phyloP scores from a whole-genome alignment of 2,113 vertebrate genomes.

The Potamarius usumacintae region DNA sequence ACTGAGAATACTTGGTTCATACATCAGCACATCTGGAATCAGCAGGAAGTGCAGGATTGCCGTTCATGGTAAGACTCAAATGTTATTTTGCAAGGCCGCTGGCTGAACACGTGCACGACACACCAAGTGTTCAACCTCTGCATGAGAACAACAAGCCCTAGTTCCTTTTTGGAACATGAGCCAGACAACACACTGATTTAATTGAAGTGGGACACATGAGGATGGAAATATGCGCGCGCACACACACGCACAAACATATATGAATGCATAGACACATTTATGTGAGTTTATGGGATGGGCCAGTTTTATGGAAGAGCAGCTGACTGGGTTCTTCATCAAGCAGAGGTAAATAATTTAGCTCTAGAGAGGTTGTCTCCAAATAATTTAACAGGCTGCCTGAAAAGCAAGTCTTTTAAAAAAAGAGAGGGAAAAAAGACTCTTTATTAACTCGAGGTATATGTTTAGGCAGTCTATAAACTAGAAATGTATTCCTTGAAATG shows the following conservation, averaged over 20 bases:
- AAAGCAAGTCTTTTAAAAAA: slow-evolving; percentile 43
- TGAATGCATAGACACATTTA: not conserved
- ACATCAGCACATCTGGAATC: slow-evolving; percentile 8
- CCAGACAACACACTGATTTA: slow-evolving; percentile 63
- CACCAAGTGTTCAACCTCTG: slow-evolving; percentile 52
- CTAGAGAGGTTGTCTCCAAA: slow-evolving; percentile 68
- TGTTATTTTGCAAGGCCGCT: slow-evolving; percentile 36
- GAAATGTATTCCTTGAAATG: not conserved
- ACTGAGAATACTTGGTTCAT: not conserved
- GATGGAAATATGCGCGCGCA: slow-evolving; percentile 43
- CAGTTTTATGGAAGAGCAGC: slow-evolving; percentile 67
- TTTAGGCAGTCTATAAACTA: not conserved
- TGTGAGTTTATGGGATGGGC: slow-evolving; percentile 47
- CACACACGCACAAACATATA: slow-evolving; percentile 9
- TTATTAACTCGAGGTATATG: not conserved
- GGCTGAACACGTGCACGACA: slow-evolving; percentile 25
- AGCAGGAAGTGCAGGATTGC: slow-evolving; percentile 1
- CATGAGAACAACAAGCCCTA: slow-evolving; percentile 51
- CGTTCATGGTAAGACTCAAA: slow-evolving; percentile 11
- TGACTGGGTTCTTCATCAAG: slow-evolving; percentile 68
- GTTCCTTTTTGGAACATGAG: slow-evolving; percentile 53
- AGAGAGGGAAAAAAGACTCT: slow-evolving; percentile 8
- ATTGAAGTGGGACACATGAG: slow-evolving; percentile 67
- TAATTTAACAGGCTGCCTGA: slow-evolving; percentile 69
- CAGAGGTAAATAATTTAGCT: slow-evolving; percentile 74